Evolutionary conservation across 1,140 invertebrate genomes (phyloP).

Genomic region (Arion vulgaris): DNA sequence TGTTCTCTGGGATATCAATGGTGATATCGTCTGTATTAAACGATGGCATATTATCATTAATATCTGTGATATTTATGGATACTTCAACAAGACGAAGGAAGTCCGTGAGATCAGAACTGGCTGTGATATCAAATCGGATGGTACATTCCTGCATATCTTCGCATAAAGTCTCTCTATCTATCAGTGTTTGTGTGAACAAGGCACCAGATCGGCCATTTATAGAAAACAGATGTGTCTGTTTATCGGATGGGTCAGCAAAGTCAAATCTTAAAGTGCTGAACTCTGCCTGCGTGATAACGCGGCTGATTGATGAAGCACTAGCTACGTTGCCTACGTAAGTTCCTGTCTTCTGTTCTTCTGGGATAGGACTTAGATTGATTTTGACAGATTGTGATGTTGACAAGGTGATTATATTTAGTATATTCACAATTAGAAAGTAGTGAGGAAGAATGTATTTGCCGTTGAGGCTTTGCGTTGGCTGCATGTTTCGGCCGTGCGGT

Average conservation of each 20-base stretch:
- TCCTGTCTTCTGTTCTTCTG: slow-evolving; percentile 41
- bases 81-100: slow-evolving; percentile 86
- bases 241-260: slow-evolving; percentile 43
- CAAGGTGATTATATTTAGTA: neutral
- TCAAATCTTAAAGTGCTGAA: slow-evolving; percentile 39
- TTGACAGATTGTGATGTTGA: slow-evolving; percentile 10
- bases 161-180: slow-evolving; percentile 47
- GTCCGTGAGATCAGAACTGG: slow-evolving; percentile 85
- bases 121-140: slow-evolving; percentile 85
- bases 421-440: neutral
- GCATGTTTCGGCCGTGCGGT: neutral
- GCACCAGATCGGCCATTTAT: slow-evolving; percentile 47
- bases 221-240: slow-evolving; percentile 44
- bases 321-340: slow-evolving; percentile 48
- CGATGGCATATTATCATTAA: slow-evolving; percentile 82
- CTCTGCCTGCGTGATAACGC: slow-evolving; percentile 24
- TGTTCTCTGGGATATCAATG: slow-evolving; percentile 73
- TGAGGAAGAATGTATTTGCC: neutral
- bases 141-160: slow-evolving; percentile 76
- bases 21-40: slow-evolving; percentile 48
- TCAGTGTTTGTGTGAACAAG: slow-evolving; percentile 44
- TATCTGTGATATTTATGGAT: slow-evolving; percentile 83
- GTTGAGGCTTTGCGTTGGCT: neutral
- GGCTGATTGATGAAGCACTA: slow-evolving; percentile 37
- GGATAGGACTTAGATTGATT: slow-evolving; percentile 38